These are phyloP conservation scores for Drosophila fungiperda DNA, from an alignment of 2,888 invertebrate genomes.

Conservation along the genomic window DNA sequence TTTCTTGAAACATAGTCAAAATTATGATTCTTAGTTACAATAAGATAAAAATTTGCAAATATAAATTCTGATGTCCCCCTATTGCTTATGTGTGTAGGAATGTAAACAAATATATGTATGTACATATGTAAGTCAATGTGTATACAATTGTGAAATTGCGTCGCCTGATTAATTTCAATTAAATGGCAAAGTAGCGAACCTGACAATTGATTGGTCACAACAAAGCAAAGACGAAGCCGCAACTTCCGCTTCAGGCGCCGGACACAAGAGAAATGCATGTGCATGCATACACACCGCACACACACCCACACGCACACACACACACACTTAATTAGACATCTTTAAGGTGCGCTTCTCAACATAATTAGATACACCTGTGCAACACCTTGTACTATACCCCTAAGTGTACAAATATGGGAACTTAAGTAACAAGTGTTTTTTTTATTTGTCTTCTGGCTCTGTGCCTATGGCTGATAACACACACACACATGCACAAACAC, in stretches of 20 bases:
- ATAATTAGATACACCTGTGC: constrained; percentile 61
- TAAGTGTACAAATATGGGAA: constrained; percentile 64
- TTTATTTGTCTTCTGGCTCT: constrained; percentile 49
- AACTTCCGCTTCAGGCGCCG: constrained; percentile 40
- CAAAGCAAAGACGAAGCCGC: constrained; percentile 9
- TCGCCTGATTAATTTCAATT: constrained; percentile 71
- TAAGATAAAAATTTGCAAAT: not conserved
- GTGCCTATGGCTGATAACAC: constrained; percentile 43
- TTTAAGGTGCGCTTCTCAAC: constrained; percentile 28
- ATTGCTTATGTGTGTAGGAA: constrained; percentile 9
- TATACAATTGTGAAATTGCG: constrained; percentile 46
- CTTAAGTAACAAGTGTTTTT: constrained; percentile 71
- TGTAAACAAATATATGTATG: not conserved
- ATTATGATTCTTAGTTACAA: not conserved
- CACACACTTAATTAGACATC: constrained; percentile 13
- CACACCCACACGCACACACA: constrained; percentile 4
- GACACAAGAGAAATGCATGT: not conserved
- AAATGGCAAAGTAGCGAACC: constrained; percentile 48
- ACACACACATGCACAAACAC: constrained; percentile 4
- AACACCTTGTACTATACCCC: constrained; percentile 37
- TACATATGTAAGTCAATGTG: constrained; percentile 12
- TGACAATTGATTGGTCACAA: constrained; percentile 56
- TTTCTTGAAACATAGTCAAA: not conserved
- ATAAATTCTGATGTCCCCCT: not conserved
- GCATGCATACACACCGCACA: not conserved